Base-by-base conservation (phyloP, 2,888 invertebrate species). In the Tineola bisselliella region DNA sequence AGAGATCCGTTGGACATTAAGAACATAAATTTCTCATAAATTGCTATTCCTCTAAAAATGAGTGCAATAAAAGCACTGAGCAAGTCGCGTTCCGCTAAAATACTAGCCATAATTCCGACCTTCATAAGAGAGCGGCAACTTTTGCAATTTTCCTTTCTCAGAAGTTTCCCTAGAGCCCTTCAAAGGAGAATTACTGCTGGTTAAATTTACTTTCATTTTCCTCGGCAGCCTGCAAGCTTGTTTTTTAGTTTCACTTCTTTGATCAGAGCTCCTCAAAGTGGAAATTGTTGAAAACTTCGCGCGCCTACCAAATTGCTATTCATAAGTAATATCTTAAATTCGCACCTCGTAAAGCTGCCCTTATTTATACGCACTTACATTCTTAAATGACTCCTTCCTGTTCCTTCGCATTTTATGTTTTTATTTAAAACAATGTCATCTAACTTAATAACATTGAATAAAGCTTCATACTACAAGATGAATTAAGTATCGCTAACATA, bases 161-260 rank as follows among this genome's bases (percentile, higher is more conserved):
- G 63, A 68, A 69, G 69, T 70, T 75, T 76, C 81, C 71, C 79
- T 68, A 65, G 75, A 72, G 75, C 77, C 79, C 75, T 76, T 83
- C 83, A 84, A 86, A 84, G 81, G 80, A 72, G 80, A 83, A 84
- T 84, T 83, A 83, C 79, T 76, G 78, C 77, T 81, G 82, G 81
- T 82, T 81, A 82, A 86, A 84, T 84, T 84, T 80, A 77, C 81
- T 81, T 80, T 78, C 78, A 76, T 79, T 84, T 79, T 77, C 78
- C 71, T 74, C 70, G 69, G 69, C 63, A 62, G 70, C 70, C 60
- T 60, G 60, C 60, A 76, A 71, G 75, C 76, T 76, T 77, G 81
- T 77, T 84, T 84, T 84, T 84, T 82, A 84, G 81, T 82, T 84
- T 77, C 73, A 79, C 82, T 84, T 84, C 83, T 86, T 84, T 86